Conservation (phyloP, 2,797 vertebrate species). For the Anas georgica region DNA sequence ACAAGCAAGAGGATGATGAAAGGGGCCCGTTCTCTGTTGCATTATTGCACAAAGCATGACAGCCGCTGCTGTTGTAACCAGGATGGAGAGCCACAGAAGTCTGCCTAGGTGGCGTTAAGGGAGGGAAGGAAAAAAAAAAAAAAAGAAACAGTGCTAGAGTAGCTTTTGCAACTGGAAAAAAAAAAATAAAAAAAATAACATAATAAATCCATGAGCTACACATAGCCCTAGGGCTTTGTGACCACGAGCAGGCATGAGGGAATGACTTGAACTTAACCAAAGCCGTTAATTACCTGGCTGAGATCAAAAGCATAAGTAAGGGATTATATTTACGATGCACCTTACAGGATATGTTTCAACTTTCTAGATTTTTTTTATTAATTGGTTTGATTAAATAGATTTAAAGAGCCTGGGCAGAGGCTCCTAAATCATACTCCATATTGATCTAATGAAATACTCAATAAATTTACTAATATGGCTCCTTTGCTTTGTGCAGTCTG, state of each 20-base stretch:
- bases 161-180: constrained; percentile 74
- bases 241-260: constrained; percentile 76
- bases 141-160: constrained; percentile 56
- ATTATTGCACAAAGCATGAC: neutral
- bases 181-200: constrained; percentile 61
- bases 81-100: constrained; percentile 31
- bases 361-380: constrained; percentile 83
- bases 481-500: constrained; percentile 80
- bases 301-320: constrained; percentile 82
- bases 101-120: constrained; percentile 59
- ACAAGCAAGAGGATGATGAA: neutral
- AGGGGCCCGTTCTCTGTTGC: neutral
- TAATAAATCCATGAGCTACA: constrained; percentile 81
- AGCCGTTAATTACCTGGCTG: constrained; percentile 84
- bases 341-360: constrained; percentile 83
- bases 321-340: constrained; percentile 82
- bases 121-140: neutral
- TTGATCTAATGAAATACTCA: constrained; percentile 86
- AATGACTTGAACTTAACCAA: constrained; percentile 82
- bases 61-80: neutral
- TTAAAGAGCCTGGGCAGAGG: constrained; percentile 81
- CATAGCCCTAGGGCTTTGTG: constrained; percentile 77
- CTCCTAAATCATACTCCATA: constrained; percentile 83
- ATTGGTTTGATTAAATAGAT: constrained; percentile 88
- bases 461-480: constrained; percentile 84